phyloP scores from a whole-genome alignment of 2,113 vertebrate species.

The Peromyscus leucopus region DNA sequence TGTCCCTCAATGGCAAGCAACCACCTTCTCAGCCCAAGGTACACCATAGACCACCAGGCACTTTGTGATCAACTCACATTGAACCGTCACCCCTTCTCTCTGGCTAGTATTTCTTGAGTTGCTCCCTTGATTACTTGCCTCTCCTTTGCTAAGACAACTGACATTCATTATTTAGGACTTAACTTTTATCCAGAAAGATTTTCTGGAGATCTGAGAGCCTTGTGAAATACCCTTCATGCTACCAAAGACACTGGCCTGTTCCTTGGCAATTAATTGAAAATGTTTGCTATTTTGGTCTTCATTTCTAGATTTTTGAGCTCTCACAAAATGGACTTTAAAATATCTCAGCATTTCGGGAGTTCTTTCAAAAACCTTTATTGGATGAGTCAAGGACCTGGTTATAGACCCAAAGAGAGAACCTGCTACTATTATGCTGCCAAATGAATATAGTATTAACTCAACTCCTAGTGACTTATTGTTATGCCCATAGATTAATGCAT shows the following conservation, averaged over 20 bases:
- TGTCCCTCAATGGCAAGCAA: not conserved
- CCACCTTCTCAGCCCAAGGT: not conserved
- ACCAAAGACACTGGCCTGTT: not conserved
- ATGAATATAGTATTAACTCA: not conserved
- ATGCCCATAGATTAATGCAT: not conserved
- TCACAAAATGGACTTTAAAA: not conserved
- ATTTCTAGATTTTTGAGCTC: not conserved
- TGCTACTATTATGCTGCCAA: not conserved
- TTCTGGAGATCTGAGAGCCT: not conserved
- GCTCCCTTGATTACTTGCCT: no score
- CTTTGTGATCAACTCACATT: rapidly evolving
- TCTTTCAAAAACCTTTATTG: not conserved
- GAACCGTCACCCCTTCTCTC: not conserved
- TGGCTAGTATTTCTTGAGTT: not conserved
- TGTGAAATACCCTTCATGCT: not conserved
- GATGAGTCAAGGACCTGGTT: not conserved
- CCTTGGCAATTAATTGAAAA: not conserved
- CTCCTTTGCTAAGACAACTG: not conserved
- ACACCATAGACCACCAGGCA: not conserved
- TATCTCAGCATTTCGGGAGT: not conserved
- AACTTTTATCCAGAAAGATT: not conserved
- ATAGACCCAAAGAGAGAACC: not conserved
- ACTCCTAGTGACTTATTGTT: not conserved
- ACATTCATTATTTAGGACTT: not conserved
- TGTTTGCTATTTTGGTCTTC: not conserved